Evolutionary conservation across 2,888 invertebrate genomes (phyloP), one percentile per base, ranked within the genome.

Genomic region (Noctua pronuba): DNA sequence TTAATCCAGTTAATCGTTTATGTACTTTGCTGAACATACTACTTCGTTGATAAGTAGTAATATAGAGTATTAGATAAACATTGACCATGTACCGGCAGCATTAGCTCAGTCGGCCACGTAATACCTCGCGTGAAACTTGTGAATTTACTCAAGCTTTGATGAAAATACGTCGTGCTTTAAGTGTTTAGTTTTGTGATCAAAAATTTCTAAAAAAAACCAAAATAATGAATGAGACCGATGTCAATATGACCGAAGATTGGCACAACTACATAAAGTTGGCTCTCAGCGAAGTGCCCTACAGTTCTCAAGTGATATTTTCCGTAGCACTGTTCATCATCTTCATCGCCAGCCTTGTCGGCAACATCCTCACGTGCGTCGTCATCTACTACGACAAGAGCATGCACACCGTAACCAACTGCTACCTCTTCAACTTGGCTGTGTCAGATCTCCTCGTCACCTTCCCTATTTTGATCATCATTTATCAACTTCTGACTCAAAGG

Each of bases 331-430:
- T 81, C 8, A 74, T 86, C 0, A 80, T 89, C 31, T 88, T 87
- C 65, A 31, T 89, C 11, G 80, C 77, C 16, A 85, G 87, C 35
- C 78, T 94, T 1, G 83, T 94, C 5, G 95, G 95, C 0, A 95
- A 96, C 80, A 77, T 96, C 68, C 87, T 97, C 85, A 94, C 96
- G 79, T 95, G 95, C 90, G 83, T 96, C 89, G 91, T 97, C 86
- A 91, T 96, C 75, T 95, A 94, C 86, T 92, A 88, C 64, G 95
- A 96, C 80, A 94, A 88, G 72, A 92, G 91, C 38, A 95, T 95
- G 95, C 95, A 95, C 75, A 95, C 96, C 0, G 94, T 93, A 0
- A 96, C 95, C 28, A 96, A 96, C 82, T 95, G 91, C 73, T 96
- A 96, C 81, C 88, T 96, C 2, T 95, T 96, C 76, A 93, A 95